These are phyloP conservation scores for Cephalophus harveyi DNA, from an alignment of 2,113 vertebrate genomes.

Conservation along the genomic window DNA sequence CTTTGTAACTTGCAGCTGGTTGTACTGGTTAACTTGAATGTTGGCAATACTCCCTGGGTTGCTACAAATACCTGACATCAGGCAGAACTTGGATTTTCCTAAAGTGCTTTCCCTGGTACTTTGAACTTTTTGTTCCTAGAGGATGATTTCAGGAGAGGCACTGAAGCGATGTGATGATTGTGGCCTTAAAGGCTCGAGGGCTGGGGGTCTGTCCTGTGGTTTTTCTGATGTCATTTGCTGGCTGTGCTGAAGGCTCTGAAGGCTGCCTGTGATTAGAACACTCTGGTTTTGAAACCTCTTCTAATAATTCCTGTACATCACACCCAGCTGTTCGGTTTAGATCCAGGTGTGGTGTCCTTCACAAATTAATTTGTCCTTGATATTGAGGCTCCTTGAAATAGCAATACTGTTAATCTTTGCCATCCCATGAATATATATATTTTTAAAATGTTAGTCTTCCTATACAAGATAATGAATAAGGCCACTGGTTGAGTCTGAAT, in stretches of 20 bases:
- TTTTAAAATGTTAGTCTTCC: not conserved
- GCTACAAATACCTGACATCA: not conserved
- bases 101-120: accelerated
- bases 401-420: not conserved
- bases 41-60: not conserved
- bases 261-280: not conserved
- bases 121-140: not conserved
- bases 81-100: not conserved
- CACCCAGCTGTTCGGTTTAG: not conserved
- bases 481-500: not conserved
- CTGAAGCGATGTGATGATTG: accelerated
- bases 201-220: not conserved
- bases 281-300: not conserved
- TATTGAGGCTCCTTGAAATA: not conserved
- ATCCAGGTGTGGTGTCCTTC: not conserved
- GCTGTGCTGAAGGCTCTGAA: not conserved
- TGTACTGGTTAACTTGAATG: not conserved
- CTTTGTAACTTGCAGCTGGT: no score
- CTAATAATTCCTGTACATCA: accelerated
- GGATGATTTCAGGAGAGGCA: accelerated
- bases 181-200: accelerated
- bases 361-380: not conserved
- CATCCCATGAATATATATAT: not conserved
- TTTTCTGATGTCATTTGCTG: not conserved
- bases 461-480: not conserved